Conservation (phyloP, 2,113 vertebrate species). For the Falco punctatus region DNA sequence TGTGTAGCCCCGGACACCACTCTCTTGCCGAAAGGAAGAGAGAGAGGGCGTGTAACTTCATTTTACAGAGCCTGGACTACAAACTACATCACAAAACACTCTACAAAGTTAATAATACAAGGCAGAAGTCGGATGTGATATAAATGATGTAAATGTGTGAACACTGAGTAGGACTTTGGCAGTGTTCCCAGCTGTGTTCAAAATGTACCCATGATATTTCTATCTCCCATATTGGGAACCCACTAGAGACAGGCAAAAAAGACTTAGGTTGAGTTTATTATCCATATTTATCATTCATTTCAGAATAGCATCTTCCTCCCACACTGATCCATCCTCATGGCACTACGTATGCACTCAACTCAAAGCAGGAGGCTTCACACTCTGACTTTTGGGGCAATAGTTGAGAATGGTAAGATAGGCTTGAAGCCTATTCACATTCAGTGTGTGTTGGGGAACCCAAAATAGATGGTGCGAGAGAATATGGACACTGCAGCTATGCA, state of each 20-base stretch:
- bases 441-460: not conserved
- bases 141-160: conserved; percentile 68
- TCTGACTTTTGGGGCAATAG: conserved; percentile 46
- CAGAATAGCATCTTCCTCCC: conserved; percentile 60
- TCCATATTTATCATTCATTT: conserved; percentile 59
- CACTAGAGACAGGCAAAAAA: conserved; percentile 55
- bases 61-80: conserved; percentile 30
- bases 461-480: conserved; percentile 34
- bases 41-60: not conserved
- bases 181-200: conserved; percentile 50
- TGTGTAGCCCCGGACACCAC: not conserved
- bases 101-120: conserved; percentile 60
- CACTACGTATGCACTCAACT: conserved; percentile 12
- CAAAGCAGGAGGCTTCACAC: conserved; percentile 36
- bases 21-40: not conserved
- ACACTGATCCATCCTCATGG: not conserved
- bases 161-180: conserved; percentile 66
- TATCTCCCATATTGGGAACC: conserved; percentile 51
- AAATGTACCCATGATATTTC: conserved; percentile 70
- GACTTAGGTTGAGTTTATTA: conserved; percentile 55
- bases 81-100: conserved; percentile 51
- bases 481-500: not conserved
- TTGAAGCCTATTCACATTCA: not conserved
- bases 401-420: not conserved
- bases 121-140: conserved; percentile 54